A percentile compares a stretch with the other conserved stretches of the same genome.
Conservation (phyloP, 1,140 invertebrate genomes). For the Gyrodactylus salaris region DNA sequence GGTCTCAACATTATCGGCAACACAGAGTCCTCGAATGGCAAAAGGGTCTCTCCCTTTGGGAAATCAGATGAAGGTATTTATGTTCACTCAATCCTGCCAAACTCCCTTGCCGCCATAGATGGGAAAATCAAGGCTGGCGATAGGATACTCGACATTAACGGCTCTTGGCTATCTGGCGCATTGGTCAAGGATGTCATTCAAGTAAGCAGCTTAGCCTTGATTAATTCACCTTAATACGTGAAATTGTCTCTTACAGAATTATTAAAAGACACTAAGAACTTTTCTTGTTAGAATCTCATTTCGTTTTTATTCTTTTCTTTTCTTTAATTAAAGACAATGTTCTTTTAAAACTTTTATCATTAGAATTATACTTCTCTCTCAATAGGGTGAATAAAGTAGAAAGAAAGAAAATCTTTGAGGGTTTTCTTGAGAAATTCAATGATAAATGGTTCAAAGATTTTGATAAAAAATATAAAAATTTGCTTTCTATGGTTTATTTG, state of each 20-base stretch:
- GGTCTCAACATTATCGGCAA: not conserved
- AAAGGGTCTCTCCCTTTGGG: not conserved
- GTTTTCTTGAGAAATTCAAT: too few species aligned
- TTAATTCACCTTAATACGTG: not conserved
- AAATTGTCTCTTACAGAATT: not conserved
- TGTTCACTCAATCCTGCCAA: not conserved
- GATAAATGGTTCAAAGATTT: too few species aligned
- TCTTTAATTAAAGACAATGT: constrained; percentile 1
- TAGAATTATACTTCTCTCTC: not conserved
- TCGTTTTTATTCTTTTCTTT: too few species aligned
- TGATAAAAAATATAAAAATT: too few species aligned
- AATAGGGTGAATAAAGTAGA: too few species aligned
- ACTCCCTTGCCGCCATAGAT: not conserved
- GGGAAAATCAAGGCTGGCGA: not conserved
- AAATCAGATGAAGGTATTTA: not conserved
- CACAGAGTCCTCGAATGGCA: not conserved
- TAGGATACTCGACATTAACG: not conserved
- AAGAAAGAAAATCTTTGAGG: too few species aligned
- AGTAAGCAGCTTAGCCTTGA: too few species aligned
- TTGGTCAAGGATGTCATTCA: not conserved
- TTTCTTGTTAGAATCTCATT: not conserved
- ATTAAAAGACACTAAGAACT: too few species aligned
- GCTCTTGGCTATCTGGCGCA: not conserved
- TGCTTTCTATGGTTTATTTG: too few species aligned
- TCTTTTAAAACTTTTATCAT: constrained; percentile 6